Evolutionary conservation across 2,113 vertebrate species (phyloP).

Genomic region (Pterocles gutturalis): DNA sequence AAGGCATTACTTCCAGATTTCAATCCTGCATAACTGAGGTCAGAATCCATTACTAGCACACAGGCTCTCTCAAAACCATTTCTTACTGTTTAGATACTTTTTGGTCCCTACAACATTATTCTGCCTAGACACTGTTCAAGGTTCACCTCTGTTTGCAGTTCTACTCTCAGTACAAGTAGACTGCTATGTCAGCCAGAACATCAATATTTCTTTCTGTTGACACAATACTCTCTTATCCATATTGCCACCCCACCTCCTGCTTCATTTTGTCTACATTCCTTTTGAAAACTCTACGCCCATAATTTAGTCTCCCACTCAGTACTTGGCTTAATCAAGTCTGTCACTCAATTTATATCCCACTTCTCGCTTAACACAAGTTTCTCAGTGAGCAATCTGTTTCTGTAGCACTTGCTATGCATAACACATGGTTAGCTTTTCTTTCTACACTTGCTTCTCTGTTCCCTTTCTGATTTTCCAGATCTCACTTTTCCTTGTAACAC

Average conservation of each 20-base stretch:
- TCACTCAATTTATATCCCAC: slow-evolving; percentile 64
- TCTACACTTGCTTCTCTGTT: slow-evolving; percentile 2
- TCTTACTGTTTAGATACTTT: not conserved
- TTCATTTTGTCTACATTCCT: slow-evolving; percentile 55
- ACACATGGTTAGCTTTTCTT: slow-evolving; percentile 51
- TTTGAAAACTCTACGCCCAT: slow-evolving; percentile 41
- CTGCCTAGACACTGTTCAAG: not conserved
- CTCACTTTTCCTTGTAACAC: not conserved
- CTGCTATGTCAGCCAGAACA: slow-evolving; percentile 61
- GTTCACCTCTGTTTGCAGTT: slow-evolving; percentile 28
- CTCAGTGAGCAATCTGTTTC: slow-evolving; percentile 61
- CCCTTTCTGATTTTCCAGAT: slow-evolving; percentile 1
- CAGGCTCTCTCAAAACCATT: not conserved
- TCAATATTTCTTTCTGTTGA: slow-evolving; percentile 73
- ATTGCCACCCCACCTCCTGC: slow-evolving; percentile 47
- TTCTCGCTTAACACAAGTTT: slow-evolving; percentile 50
- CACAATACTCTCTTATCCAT: slow-evolving; percentile 61
- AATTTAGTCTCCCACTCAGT: slow-evolving; percentile 71
- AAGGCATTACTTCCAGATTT: not conserved
- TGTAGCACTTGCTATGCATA: slow-evolving; percentile 26
- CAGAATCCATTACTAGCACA: not conserved
- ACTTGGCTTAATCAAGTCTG: slow-evolving; percentile 73
- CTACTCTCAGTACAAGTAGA: slow-evolving; percentile 15
- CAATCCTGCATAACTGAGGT: not conserved
- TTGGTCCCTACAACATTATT: not conserved